These are phyloP conservation scores for Cheilosia grossa DNA, from an alignment of 2,888 invertebrate species.

Conservation along the genomic window DNA sequence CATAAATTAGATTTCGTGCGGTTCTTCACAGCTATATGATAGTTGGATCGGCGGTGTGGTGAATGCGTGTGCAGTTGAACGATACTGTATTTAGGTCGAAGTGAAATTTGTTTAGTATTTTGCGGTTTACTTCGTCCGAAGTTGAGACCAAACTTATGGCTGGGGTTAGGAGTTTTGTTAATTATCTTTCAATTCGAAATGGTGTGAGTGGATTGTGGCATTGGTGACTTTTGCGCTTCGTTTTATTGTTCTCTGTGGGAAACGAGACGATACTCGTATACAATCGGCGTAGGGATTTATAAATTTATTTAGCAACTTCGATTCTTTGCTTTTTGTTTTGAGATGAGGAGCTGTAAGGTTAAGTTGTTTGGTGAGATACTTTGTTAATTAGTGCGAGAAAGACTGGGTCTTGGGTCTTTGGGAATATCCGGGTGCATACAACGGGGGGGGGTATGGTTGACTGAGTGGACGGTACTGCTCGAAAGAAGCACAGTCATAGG, in stretches of 20 bases:
- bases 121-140: conserved; percentile 33
- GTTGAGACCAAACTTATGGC: conserved; percentile 33
- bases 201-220: neutral
- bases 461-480: too few species aligned
- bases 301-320: neutral
- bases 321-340: neutral
- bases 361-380: too few species aligned
- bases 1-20: conserved; percentile 60
- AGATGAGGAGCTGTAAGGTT: too few species aligned
- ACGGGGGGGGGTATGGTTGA: too few species aligned
- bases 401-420: too few species aligned
- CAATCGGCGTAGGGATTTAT: neutral
- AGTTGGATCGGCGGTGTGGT: neutral
- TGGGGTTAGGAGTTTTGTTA: conserved; percentile 43
- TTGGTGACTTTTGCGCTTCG: neutral
- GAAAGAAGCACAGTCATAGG: too few species aligned
- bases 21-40: conserved; percentile 12
- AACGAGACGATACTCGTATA: neutral
- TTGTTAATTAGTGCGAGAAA: too few species aligned
- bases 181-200: conserved; percentile 38
- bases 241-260: conserved; percentile 16
- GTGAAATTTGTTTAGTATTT: conserved; percentile 45
- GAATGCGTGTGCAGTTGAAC: conserved; percentile 33
- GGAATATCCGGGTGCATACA: too few species aligned
- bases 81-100: conserved; percentile 40